Evolutionary conservation across 2,797 vertebrate species (phyloP).

Genomic region (Pipistrellus pipistrellus): DNA sequence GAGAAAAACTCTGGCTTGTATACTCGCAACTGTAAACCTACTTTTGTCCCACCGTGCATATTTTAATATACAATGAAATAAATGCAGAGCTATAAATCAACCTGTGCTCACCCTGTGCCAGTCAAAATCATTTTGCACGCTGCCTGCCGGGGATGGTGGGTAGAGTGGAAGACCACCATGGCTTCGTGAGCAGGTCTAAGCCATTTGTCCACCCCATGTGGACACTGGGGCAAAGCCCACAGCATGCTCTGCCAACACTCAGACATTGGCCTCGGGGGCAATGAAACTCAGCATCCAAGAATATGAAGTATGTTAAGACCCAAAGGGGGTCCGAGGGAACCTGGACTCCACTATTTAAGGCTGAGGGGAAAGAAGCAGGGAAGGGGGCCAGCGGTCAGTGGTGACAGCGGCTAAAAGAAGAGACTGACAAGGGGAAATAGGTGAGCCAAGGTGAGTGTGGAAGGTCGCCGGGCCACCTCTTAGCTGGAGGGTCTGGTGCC

Average conservation of each 20-base stretch:
- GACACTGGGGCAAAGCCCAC: neutral
- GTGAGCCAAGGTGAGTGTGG: neutral
- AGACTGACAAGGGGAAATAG: no score
- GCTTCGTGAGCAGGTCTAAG: neutral
- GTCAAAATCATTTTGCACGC: neutral
- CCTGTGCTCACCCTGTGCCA: neutral
- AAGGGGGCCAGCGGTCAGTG: accelerated
- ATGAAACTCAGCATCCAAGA: neutral
- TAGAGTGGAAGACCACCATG: neutral
- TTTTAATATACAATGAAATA: slow-evolving; percentile 4
- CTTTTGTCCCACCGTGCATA: neutral
- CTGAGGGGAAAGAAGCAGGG: neutral
- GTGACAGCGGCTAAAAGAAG: neutral
- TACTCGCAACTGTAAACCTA: neutral
- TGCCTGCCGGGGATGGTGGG: neutral
- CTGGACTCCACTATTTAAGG: neutral
- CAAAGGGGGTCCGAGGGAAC: neutral
- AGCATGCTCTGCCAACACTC: neutral
- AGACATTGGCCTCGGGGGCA: neutral
- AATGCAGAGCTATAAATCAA: neutral
- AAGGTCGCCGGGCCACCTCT: neutral
- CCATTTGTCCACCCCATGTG: accelerated
- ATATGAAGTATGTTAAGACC: neutral
- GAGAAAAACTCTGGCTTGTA: neutral
- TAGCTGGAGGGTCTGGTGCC: neutral